Evolutionary conservation across 2,888 invertebrate genomes (phyloP).

Genomic region (Xiphydria camelus): DNA sequence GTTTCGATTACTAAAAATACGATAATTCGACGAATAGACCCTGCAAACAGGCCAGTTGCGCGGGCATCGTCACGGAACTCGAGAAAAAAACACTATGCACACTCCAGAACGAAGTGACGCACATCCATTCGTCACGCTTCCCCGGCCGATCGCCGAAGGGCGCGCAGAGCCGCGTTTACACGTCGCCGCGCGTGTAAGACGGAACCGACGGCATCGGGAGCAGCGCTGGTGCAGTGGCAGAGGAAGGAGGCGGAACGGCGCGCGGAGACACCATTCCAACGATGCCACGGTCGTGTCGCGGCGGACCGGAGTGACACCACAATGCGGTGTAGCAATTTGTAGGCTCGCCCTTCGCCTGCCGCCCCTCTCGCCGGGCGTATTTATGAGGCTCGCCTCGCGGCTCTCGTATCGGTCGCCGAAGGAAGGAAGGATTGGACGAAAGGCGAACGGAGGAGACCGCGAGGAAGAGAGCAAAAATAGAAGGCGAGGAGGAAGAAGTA

Average conservation of each 20-base stretch:
- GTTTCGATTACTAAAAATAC: slow-evolving; percentile 11
- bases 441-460: slow-evolving; percentile 3
- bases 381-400: slow-evolving; percentile 37
- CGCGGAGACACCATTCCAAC: slow-evolving; percentile 54
- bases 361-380: slow-evolving; percentile 31
- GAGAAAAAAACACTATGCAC: too few relatives aligned
- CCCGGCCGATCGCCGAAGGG: too few relatives aligned
- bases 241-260: slow-evolving; percentile 17
- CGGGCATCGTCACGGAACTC: too few relatives aligned
- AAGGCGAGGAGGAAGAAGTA: not conserved
- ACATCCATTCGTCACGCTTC: too few relatives aligned
- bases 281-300: slow-evolving; percentile 57
- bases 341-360: slow-evolving; percentile 47
- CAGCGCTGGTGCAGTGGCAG: slow-evolving; percentile 7
- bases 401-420: slow-evolving; percentile 13
- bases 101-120: too few relatives aligned
- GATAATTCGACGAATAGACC: not conserved
- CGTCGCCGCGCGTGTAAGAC: slow-evolving; percentile 25
- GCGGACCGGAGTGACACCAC: slow-evolving; percentile 56
- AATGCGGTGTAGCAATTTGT: slow-evolving; percentile 59
- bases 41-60: slow-evolving; percentile 13
- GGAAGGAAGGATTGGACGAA: slow-evolving; percentile 8
- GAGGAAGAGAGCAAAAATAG: slow-evolving; percentile 7
- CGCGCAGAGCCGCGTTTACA: slow-evolving; percentile 36
- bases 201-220: slow-evolving; percentile 17